phyloP scores from a whole-genome alignment of 2,113 vertebrate species.

The Morone chrysops region DNA sequence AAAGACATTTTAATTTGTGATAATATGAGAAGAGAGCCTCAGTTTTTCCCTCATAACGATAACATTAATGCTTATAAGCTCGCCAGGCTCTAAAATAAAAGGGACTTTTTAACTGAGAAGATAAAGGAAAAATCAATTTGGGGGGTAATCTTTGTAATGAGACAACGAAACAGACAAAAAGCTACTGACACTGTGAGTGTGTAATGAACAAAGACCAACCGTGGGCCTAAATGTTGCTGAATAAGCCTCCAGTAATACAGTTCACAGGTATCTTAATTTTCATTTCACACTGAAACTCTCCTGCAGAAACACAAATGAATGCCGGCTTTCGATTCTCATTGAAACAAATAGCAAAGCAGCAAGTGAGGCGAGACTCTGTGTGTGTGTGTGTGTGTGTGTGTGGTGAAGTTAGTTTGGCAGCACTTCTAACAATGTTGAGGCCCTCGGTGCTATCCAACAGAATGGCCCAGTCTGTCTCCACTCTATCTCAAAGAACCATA shows the following conservation, averaged over 20 bases:
- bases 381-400: slow-evolving; percentile 44
- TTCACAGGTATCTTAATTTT: slow-evolving; percentile 42
- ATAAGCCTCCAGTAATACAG: background rate
- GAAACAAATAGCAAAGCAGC: slow-evolving; percentile 47
- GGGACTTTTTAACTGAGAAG: slow-evolving; percentile 20
- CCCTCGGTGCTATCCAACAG: slow-evolving; percentile 69
- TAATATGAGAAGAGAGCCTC: slow-evolving; percentile 29
- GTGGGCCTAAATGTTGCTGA: slow-evolving; percentile 32
- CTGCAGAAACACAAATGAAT: slow-evolving; percentile 10
- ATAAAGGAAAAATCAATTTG: slow-evolving; percentile 65
- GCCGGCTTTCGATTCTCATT: slow-evolving; percentile 10
- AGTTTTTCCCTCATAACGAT: slow-evolving; percentile 5
- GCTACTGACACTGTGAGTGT: background rate
- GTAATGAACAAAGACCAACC: slow-evolving; percentile 24
- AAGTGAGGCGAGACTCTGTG: slow-evolving; percentile 27
- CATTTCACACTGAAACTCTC: slow-evolving; percentile 19
- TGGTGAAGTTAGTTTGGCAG: slow-evolving; percentile 70
- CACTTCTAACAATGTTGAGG: slow-evolving; percentile 73
- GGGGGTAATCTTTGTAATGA: slow-evolving; percentile 65
- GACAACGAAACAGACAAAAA: slow-evolving; percentile 52
- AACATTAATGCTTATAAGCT: slow-evolving; percentile 34
- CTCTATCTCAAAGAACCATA: slow-evolving; percentile 80
- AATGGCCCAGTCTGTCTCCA: slow-evolving; percentile 68
- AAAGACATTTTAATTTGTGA: slow-evolving; percentile 66
- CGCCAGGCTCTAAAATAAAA: slow-evolving; percentile 27